phyloP scores from a whole-genome alignment of 2,888 invertebrate genomes.

The Steinernema hermaphroditum region DNA sequence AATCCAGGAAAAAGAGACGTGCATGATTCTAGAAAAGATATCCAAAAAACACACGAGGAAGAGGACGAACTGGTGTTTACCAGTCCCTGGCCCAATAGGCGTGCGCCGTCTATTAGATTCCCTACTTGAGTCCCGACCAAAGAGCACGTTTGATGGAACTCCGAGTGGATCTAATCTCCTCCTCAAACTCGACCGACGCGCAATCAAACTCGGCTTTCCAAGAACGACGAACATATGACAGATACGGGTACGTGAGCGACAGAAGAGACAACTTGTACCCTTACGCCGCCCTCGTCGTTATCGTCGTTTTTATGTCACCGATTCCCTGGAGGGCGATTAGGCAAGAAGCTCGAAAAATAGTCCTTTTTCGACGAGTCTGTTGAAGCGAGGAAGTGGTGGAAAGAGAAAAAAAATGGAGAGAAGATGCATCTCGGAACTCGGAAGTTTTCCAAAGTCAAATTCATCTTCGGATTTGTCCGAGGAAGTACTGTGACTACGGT shows the following conservation, averaged over 20 bases:
- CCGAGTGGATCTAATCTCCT: constrained; percentile 17
- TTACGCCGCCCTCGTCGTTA: background rate
- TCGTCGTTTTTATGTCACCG: constrained; percentile 5
- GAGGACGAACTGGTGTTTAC: too few species aligned
- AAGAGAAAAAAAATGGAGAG: background rate
- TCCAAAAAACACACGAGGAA: too few species aligned
- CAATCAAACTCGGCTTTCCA: constrained; percentile 1
- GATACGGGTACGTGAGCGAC: background rate
- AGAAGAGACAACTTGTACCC: background rate
- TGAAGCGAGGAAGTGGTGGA: background rate
- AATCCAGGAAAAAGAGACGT: too few species aligned
- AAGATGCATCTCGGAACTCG: background rate
- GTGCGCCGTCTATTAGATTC: background rate
- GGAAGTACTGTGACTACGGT: too few species aligned
- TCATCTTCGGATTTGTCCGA: too few species aligned
- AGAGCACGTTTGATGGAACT: constrained; percentile 11
- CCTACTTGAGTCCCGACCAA: background rate
- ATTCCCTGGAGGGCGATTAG: background rate
- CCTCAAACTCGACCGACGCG: background rate
- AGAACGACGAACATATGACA: background rate
- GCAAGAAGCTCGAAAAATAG: background rate
- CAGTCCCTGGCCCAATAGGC: too few species aligned
- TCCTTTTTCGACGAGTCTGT: background rate
- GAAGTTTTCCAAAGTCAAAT: too few species aligned
- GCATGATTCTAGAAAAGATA: too few species aligned